Evolutionary conservation across 2,888 invertebrate genomes (phyloP).

Genomic region (Alitta virens): DNA sequence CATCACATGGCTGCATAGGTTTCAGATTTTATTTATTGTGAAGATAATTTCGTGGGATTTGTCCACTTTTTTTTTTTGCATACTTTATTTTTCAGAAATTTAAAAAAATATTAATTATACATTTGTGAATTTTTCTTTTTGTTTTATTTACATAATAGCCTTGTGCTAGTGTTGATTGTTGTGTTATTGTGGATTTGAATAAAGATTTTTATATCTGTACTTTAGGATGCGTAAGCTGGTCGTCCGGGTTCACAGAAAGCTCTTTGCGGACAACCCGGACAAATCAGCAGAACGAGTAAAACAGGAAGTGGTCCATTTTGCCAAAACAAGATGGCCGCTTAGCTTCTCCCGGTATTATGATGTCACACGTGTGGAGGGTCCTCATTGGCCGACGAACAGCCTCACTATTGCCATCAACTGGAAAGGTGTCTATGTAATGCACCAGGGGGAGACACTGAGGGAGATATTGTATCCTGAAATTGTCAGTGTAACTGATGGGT

Average conservation of each 20-base stretch:
- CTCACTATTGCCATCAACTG: constrained; percentile 15
- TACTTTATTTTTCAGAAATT: too few species aligned
- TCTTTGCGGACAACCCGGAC: constrained; percentile 2
- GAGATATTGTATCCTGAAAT: constrained; percentile 11
- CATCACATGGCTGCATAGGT: too few species aligned
- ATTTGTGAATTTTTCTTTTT: too few species aligned
- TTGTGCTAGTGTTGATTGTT: too few species aligned
- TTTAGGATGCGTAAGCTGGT: too few species aligned
- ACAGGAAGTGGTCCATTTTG: constrained; percentile 11
- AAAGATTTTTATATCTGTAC: too few species aligned
- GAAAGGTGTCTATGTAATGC: constrained; percentile 9
- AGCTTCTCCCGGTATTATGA: constrained; percentile 19
- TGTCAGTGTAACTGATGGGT: constrained; percentile 10
- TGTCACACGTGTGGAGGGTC: constrained; percentile 15
- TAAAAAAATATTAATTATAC: too few species aligned
- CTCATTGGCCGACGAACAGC: constrained; percentile 8
- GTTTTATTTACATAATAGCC: too few species aligned
- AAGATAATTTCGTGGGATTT: too few species aligned
- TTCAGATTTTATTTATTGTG: too few species aligned
- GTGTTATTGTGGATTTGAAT: too few species aligned
- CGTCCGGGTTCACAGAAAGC: constrained; percentile 5
- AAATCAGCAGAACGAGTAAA: constrained; percentile 10
- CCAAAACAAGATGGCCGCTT: constrained; percentile 9
- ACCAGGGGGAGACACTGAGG: background rate
- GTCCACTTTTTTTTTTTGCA: too few species aligned